Conservation (phyloP, 2,797 vertebrate species). For the Chaetodon trifasciatus region DNA sequence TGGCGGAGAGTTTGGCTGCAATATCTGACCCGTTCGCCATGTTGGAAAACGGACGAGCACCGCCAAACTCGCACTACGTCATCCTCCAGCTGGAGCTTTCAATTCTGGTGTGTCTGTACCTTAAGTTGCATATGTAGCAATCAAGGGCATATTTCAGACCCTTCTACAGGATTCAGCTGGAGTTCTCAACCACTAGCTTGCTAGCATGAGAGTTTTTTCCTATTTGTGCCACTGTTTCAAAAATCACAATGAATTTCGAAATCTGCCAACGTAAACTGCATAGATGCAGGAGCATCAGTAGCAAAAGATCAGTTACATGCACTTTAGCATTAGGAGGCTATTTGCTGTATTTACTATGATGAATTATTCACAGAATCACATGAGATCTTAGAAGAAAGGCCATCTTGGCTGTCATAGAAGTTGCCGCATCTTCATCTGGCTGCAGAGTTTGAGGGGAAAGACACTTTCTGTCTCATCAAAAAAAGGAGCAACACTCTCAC, state of each 20-base stretch:
- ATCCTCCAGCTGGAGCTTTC: too few relatives aligned
- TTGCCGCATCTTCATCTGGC: constrained; percentile 23
- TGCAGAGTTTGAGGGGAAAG: constrained; percentile 18
- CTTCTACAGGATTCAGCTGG: neutral
- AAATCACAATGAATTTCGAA: neutral
- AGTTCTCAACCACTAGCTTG: neutral
- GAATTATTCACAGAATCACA: constrained; percentile 34
- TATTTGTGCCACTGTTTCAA: neutral
- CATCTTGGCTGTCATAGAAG: constrained; percentile 1
- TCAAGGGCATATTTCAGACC: neutral
- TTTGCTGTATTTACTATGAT: constrained; percentile 17
- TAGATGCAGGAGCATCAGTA: neutral
- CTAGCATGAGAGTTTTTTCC: neutral
- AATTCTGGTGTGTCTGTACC: neutral
- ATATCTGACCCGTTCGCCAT: too few relatives aligned
- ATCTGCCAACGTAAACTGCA: neutral
- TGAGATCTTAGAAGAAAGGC: constrained; percentile 8
- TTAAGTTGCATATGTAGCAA: neutral
- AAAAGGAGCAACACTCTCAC: constrained; percentile 30
- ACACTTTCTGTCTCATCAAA: constrained; percentile 34
- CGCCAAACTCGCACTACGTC: too few relatives aligned
- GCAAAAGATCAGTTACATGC: constrained; percentile 14
- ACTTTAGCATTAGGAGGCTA: neutral
- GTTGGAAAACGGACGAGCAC: too few relatives aligned
- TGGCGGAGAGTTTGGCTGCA: too few relatives aligned